Conservation (phyloP, 2,888 invertebrate species). For the Arenicola marina region DNA sequence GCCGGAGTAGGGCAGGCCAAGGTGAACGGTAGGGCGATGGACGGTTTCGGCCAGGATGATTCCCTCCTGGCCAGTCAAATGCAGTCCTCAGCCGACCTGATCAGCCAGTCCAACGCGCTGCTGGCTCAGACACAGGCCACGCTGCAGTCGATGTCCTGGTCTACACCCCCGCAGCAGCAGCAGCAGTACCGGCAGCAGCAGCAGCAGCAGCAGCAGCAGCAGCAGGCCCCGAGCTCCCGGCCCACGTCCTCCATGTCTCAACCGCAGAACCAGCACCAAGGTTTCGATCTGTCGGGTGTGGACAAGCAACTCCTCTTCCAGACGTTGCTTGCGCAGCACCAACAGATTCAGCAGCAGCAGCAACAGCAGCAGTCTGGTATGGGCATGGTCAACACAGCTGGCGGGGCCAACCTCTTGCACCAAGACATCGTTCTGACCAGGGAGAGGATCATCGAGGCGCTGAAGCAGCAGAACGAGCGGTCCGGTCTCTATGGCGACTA, state of each 20-base stretch:
- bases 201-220: conserved; percentile 1
- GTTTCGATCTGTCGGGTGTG: background rate
- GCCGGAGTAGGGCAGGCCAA: background rate
- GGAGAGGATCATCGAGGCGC: background rate
- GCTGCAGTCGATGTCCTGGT: background rate
- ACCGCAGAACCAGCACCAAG: background rate
- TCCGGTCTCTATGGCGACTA: too few species aligned
- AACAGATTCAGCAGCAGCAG: background rate
- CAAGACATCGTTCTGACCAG: background rate
- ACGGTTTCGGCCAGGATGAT: too few species aligned
- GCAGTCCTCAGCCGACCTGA: conserved; percentile 2
- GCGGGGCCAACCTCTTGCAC: background rate
- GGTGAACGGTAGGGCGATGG: background rate
- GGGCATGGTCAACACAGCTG: background rate
- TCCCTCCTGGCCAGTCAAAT: background rate
- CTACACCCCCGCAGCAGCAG: background rate
- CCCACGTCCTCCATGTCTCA: too few species aligned
- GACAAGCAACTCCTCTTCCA: background rate
- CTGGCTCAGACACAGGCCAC: conserved; percentile 1
- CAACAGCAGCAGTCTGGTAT: background rate
- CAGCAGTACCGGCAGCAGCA: background rate
- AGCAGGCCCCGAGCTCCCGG: too few species aligned
- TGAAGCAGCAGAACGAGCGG: background rate
- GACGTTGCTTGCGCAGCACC: background rate
- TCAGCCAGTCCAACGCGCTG: background rate